Evolutionary conservation across 2,113 vertebrate genomes (phyloP).

Genomic region (Leucopsar rothschildi): DNA sequence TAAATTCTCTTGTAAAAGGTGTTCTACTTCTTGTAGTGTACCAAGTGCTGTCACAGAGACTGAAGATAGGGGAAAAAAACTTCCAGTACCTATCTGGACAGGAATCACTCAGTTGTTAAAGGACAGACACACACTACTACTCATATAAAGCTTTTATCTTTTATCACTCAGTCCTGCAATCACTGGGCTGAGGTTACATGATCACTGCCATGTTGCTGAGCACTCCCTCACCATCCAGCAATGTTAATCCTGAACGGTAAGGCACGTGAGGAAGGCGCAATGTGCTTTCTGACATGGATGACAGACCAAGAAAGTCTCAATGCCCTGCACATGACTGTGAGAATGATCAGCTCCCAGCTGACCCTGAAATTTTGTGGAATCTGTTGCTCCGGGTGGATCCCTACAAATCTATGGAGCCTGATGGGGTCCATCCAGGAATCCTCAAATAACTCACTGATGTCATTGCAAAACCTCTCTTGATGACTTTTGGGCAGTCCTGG

Average conservation of each 20-base stretch:
- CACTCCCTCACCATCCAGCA: not conserved
- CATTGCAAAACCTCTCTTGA: not conserved
- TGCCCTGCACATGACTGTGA: accelerated
- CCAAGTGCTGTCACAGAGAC: not conserved
- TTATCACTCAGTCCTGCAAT: not conserved
- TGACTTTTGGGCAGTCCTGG: not conserved
- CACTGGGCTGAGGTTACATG: not conserved
- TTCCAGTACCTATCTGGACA: not conserved
- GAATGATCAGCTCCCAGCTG: not conserved
- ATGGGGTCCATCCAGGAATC: not conserved
- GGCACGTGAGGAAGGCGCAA: accelerated
- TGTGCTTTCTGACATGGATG: not conserved
- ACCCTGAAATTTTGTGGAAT: not conserved
- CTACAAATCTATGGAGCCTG: not conserved
- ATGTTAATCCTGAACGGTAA: not conserved
- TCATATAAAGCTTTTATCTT: not conserved
- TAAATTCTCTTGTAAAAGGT: not conserved
- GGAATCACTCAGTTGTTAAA: not conserved
- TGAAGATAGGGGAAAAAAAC: not conserved
- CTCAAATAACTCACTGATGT: not conserved
- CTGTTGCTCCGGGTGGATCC: not conserved
- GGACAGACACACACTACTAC: not conserved
- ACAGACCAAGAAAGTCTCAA: not conserved
- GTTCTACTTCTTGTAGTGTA: not conserved
- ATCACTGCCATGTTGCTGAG: not conserved